Base-by-base conservation (phyloP, 1,140 invertebrate genomes). In the Dryas iulia region DNA sequence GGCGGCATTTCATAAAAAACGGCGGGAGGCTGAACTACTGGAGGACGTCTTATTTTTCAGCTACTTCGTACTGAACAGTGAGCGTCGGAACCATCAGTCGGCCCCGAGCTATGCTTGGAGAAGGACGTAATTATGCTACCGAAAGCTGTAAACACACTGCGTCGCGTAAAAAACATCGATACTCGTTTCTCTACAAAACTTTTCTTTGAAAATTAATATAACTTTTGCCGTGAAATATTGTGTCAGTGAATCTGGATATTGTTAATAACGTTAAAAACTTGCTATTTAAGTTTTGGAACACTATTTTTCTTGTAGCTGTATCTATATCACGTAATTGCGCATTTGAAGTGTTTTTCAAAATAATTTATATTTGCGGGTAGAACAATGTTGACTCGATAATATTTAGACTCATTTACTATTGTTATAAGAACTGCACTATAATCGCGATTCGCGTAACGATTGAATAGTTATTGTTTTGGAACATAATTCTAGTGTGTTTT, bases 91-190 rank as follows among this genome's bases (percentile, higher is more conserved):
- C 53, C 53, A 65, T 69, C 82, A 87, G 84, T 86, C 77, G 78
- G 75, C 77, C 66, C 31, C 64, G 69, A 61, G 69, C 74, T 70
- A 73, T 73, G 73, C 71, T 57, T 23, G 53, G 31, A 24, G 54
- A 12, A 11, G 57, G 73, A 78, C 74, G 80, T 67, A 58, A 71
- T 10, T 31, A 35, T 60, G 31, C n/a, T 53, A 58, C 57, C 56
- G 10, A 18, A 4, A 56, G 23, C 65, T 59, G 25, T 26, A 11
- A 66, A 65, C 59, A 66, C 39, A 30, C 47, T 33, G 59, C 56
- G 66, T 56, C 78, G 80, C 84, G 84, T 87, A 85, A 85, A 84
- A 76, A 85, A 87, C 77, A 84, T 87, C 84, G 84, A 83, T 63
- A 18, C 39, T 21, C 39, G 39, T n/a, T 56, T 56, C 53, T n/a